Conservation (phyloP, 2,797 vertebrate genomes). For the Micromesistius poutassou region DNA sequence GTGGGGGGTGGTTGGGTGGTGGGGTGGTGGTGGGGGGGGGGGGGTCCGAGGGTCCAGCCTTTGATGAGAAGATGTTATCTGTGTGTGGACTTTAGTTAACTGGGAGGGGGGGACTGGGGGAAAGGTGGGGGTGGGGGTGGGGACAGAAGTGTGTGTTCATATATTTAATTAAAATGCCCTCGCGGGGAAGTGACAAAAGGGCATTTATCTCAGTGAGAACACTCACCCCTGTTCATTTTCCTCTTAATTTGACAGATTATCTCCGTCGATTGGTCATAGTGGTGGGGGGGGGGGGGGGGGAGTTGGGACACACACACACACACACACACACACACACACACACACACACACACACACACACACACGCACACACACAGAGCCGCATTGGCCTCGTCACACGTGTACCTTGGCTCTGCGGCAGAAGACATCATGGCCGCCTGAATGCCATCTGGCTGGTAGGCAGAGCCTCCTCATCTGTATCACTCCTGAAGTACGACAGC, state of each 20-base stretch:
- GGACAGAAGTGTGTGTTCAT: conserved; percentile 70
- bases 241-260: conserved; percentile 80
- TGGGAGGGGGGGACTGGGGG: conserved; percentile 19
- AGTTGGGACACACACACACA: too few relatives aligned
- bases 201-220: conserved; percentile 69
- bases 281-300: conserved; percentile 39
- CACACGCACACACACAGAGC: too few relatives aligned
- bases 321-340: too few relatives aligned
- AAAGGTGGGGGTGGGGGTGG: background rate
- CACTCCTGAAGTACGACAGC: too few relatives aligned
- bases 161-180: conserved; percentile 83
- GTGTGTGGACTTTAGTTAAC: conserved; percentile 75
- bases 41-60: conserved; percentile 61
- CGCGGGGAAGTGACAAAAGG: conserved; percentile 55
- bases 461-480: conserved; percentile 55
- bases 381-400: too few relatives aligned
- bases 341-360: too few relatives aligned
- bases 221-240: conserved; percentile 60
- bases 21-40: too few relatives aligned
- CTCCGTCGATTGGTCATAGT: conserved; percentile 69
- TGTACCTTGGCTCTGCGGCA: too few relatives aligned
- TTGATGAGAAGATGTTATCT: conserved; percentile 89
- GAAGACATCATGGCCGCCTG: too few relatives aligned
- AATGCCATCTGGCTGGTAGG: conserved; percentile 49
- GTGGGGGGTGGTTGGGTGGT: too few relatives aligned